Evolutionary conservation across 2,113 vertebrate genomes (phyloP).

Genomic region (Microcebus lehilahytsara): DNA sequence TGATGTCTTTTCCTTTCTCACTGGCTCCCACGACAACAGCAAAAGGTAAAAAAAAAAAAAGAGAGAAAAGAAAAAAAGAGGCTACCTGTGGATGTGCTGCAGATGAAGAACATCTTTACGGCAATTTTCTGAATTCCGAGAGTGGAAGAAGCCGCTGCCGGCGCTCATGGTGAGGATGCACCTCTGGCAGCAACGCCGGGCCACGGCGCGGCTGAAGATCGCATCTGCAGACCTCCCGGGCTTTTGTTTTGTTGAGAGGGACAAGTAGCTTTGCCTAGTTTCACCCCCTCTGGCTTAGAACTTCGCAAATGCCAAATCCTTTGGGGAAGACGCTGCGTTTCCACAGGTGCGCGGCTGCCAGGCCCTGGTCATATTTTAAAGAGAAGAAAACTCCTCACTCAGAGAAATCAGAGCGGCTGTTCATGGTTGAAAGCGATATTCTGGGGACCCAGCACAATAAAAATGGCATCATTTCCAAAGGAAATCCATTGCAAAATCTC

Average conservation of each 20-base stretch:
- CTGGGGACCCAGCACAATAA: conserved; percentile 27
- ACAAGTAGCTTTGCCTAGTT: conserved; percentile 62
- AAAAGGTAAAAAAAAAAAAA: neutral
- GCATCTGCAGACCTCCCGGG: conserved; percentile 20
- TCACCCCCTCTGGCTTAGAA: conserved; percentile 55
- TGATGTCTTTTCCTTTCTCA: neutral
- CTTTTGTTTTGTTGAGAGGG: conserved; percentile 67
- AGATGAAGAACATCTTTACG: neutral
- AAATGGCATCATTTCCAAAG: conserved; percentile 50
- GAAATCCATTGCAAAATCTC: conserved; percentile 38
- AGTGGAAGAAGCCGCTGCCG: neutral
- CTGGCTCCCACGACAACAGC: neutral
- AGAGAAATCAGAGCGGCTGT: conserved; percentile 42
- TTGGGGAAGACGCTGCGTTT: neutral
- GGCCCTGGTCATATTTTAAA: conserved; percentile 3
- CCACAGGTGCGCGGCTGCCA: rapidly evolving
- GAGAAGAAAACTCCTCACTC: conserved; percentile 67
- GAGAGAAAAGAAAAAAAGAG: neutral
- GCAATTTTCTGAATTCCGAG: conserved; percentile 40
- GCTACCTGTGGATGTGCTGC: neutral
- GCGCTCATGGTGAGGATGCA: neutral
- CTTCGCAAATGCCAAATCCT: conserved; percentile 42
- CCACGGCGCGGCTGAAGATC: conserved; percentile 43
- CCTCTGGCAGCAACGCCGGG: neutral
- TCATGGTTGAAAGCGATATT: conserved; percentile 54